A percentile compares a stretch with the other conserved stretches of the same genome.
Conservation (phyloP, 2,888 invertebrate species). For the Cataglyphis rosenhaueri region DNA sequence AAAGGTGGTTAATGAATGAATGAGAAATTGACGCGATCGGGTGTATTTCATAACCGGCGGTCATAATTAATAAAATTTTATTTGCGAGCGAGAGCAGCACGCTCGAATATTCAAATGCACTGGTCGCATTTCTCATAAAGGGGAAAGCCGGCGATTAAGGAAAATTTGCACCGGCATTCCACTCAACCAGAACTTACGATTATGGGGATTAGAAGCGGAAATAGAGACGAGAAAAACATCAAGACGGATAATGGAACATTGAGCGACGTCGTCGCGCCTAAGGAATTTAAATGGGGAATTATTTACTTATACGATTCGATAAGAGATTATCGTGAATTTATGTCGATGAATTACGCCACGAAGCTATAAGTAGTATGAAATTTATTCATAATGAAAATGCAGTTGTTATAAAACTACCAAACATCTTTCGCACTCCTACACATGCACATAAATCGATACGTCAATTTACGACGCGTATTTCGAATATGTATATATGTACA, state of each 20-base stretch:
- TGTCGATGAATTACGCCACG: not conserved
- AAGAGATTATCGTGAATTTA: slow-evolving; percentile 34
- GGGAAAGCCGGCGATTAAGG: slow-evolving; percentile 52
- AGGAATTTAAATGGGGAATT: slow-evolving; percentile 19
- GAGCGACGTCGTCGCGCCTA: slow-evolving; percentile 24
- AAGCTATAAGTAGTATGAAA: not conserved
- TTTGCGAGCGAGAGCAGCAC: slow-evolving; percentile 48
- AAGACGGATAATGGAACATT: slow-evolving; percentile 8
- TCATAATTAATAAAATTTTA: slow-evolving; percentile 72
- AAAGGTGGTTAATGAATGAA: slow-evolving; percentile 74
- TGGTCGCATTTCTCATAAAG: slow-evolving; percentile 53
- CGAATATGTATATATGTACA: not conserved
- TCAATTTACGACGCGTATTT: slow-evolving; percentile 26
- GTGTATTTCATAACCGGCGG: slow-evolving; percentile 67
- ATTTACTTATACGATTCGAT: slow-evolving; percentile 42
- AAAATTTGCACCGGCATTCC: slow-evolving; percentile 39
- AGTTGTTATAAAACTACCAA: not conserved
- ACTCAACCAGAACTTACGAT: slow-evolving; percentile 6
- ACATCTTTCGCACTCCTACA: not conserved
- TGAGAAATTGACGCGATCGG: slow-evolving; percentile 65
- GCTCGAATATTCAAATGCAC: slow-evolving; percentile 49
- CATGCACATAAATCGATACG: not conserved
- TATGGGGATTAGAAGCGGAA: slow-evolving; percentile 37
- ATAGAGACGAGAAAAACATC: slow-evolving; percentile 38
- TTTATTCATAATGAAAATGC: slow-evolving; percentile 18